Conservation (phyloP, 2,888 invertebrate species). For the Tetramorium bicarinatum region DNA sequence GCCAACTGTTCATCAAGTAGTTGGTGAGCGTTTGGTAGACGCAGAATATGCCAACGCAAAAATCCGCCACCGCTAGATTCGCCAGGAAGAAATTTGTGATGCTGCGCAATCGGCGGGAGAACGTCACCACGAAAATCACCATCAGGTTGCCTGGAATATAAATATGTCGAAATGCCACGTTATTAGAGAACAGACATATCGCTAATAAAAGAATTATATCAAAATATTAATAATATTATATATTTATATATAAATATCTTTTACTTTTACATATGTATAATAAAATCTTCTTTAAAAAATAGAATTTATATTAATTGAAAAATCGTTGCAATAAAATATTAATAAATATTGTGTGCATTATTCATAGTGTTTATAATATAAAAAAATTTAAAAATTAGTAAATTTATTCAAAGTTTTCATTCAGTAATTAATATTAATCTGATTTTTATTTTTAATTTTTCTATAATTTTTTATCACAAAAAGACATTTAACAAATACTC, state of each 20-base stretch:
- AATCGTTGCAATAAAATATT: not conserved
- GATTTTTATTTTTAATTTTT: not conserved
- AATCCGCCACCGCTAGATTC: conserved; percentile 95
- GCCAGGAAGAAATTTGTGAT: conserved; percentile 97
- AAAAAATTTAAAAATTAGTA: not conserved
- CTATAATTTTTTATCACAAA: not conserved
- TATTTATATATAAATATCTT: not conserved
- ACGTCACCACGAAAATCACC: conserved; percentile 94
- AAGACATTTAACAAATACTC: not conserved
- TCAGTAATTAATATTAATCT: not conserved
- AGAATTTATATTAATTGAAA: not conserved
- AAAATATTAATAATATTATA: not conserved
- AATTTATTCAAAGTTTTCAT: not conserved
- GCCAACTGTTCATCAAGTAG: conserved; percentile 93
- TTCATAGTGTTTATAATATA: not conserved
- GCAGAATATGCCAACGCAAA: conserved; percentile 97
- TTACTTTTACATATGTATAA: not conserved
- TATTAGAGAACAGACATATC: not conserved
- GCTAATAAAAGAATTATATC: not conserved
- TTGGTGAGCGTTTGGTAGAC: conserved; percentile 95
- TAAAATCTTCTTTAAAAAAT: not conserved
- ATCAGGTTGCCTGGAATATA: conserved; percentile 92
- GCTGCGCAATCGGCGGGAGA: conserved; percentile 93
- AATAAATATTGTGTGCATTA: not conserved
- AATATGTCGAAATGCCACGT: not conserved